Evolutionary conservation across 2,888 invertebrate genomes (phyloP), one percentile per base, ranked within the genome.

Genomic region (Tethea ocularis): DNA sequence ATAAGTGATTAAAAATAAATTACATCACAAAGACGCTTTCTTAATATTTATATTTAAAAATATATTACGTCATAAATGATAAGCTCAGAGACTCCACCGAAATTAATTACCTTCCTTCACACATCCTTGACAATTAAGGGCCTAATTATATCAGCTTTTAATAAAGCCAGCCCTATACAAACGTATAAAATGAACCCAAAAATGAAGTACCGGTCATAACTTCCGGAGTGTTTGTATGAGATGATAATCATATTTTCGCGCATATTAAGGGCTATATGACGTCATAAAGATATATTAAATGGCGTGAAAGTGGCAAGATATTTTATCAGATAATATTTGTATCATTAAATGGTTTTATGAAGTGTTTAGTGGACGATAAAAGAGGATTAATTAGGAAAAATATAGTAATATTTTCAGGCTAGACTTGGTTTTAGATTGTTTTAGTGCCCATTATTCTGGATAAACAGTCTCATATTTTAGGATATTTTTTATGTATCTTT

Each of bases 261-360:
- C 79, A 84, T 86, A 87, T 87, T 85, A 88, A 82, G 82, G 84
- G 80, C 87, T 86, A 89, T 86, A 86, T 84, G 83, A 77, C 75
- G 74, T 68, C 83, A 82, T 90, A 90, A 90, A 89, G 84, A 89
- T 84, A 84, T 86, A 87, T 88, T 82, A 85, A 77, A 78, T 75
- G 68, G 57, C 64, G 66, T 71, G 78, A 73, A 77, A 79, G 74
- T 75, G 72, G 68, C 68, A 67, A 69, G 73, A 75, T 80, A 79
- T 78, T 86, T 89, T 88, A 90, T 88, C 84, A 85, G 80, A 75
- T 80, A 78, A 85, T 89, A 88, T 91, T 88, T 85, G 82, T 84
- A 86, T 88, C 86, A 86, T 87, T 86, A 85, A 78, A 77, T 72
- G 74, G 69, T 75, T 83, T 79, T 75, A 80, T 71, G 69, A 57